Evolutionary conservation across 2,797 vertebrate genomes (phyloP).

Genomic region (Hafferia zeledoni): DNA sequence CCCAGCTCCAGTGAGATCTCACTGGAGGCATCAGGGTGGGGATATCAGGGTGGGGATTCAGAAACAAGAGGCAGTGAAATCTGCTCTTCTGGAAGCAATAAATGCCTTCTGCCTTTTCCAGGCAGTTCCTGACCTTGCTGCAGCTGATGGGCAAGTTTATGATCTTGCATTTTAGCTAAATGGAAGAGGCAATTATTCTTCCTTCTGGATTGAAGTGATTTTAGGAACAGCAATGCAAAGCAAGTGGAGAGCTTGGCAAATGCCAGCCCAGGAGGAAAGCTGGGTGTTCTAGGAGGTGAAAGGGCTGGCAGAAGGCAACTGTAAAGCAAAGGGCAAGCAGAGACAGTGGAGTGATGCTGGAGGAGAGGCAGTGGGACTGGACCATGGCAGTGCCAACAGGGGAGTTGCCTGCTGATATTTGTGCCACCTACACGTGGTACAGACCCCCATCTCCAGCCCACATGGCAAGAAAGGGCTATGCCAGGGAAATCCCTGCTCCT

Average conservation of each 20-base stretch:
- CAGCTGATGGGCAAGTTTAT: conserved; percentile 54
- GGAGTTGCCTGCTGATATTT: background rate
- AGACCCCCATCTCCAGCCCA: background rate
- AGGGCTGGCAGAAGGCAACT: background rate
- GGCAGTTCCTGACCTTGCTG: conserved; percentile 23
- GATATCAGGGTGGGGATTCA: conserved; percentile 34
- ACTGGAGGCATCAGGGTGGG: conserved; percentile 42
- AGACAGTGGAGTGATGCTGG: background rate
- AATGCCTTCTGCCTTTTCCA: conserved; percentile 41
- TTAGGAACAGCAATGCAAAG: background rate
- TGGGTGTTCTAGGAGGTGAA: background rate
- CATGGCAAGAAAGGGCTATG: background rate
- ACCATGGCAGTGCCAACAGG: rapidly evolving
- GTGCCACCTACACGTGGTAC: background rate
- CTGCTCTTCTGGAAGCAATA: conserved; percentile 51
- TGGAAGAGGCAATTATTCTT: conserved; percentile 46
- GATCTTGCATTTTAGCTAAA: conserved; percentile 39
- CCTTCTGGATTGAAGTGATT: background rate
- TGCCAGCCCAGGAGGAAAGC: background rate
- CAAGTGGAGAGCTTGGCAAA: background rate
- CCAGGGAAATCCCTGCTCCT: background rate
- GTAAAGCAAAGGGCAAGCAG: background rate
- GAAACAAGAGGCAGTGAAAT: conserved; percentile 20
- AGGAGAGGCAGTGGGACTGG: background rate
- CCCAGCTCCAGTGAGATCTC: conserved; percentile 28